Conservation (phyloP, 2,113 vertebrate species). For the Melanerpes formicivorus region DNA sequence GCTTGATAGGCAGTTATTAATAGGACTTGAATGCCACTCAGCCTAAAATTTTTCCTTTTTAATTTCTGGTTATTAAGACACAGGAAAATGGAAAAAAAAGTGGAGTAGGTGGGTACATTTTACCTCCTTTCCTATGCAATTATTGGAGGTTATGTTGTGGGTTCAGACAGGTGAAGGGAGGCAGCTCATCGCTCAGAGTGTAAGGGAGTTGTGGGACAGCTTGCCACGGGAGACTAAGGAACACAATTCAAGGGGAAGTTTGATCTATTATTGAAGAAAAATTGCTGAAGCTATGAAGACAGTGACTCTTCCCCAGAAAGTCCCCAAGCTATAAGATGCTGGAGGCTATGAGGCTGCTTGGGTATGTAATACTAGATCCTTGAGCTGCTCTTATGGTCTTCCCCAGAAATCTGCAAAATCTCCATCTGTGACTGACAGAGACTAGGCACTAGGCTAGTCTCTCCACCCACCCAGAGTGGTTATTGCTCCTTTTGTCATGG, state of each 20-base stretch:
- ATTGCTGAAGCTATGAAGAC: background rate
- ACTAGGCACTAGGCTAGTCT: background rate
- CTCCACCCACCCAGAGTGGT: background rate
- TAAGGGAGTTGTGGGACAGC: background rate
- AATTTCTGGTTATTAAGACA: no score
- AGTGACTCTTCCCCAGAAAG: background rate
- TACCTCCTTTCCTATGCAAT: background rate
- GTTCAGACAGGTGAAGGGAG: background rate
- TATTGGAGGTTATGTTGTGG: no score
- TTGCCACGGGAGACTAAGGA: background rate
- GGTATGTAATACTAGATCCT: background rate
- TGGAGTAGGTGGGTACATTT: background rate
- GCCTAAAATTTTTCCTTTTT: no score
- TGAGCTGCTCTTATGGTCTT: background rate
- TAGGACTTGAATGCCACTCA: no score
- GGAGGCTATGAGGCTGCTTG: background rate
- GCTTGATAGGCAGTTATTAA: no score
- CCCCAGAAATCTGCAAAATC: background rate
- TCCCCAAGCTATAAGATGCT: background rate
- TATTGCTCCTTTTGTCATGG: background rate
- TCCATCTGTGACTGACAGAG: background rate
- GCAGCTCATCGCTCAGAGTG: background rate
- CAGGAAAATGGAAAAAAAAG: no score
- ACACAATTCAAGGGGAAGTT: background rate
- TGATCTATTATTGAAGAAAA: background rate